Conservation (phyloP, 2,113 vertebrate genomes). For the Coptodon rendalli region DNA sequence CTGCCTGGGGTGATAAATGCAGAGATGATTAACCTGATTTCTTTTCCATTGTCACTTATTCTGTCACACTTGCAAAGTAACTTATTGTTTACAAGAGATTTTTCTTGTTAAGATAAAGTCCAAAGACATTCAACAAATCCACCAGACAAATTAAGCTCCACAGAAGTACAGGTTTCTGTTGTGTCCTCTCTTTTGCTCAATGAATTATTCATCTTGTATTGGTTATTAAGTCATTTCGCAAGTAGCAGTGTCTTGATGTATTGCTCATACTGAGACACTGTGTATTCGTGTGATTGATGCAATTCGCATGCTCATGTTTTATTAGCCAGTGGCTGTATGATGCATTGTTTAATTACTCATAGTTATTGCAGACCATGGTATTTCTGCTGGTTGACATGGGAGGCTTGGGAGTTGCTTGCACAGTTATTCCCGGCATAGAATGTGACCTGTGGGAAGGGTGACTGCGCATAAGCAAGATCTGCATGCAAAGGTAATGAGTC, state of each 20-base stretch:
- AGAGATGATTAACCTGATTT: constrained; percentile 22
- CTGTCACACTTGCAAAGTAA: background rate
- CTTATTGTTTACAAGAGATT: background rate
- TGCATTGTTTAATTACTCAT: background rate
- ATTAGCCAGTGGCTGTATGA: background rate
- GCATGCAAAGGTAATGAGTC: background rate
- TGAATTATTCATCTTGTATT: background rate
- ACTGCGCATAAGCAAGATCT: background rate
- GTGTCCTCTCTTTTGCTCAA: background rate
- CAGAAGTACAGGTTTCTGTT: background rate
- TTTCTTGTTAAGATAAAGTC: background rate
- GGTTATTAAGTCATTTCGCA: background rate
- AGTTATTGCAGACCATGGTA: background rate
- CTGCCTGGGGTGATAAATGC: constrained; percentile 32
- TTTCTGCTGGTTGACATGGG: background rate
- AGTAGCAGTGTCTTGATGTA: background rate
- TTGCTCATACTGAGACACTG: background rate
- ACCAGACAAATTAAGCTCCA: background rate
- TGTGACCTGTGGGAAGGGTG: background rate
- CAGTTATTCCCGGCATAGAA: background rate
- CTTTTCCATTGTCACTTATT: background rate
- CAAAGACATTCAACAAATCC: background rate
- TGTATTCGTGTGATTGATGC: background rate
- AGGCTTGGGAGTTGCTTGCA: background rate
- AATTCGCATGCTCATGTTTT: background rate